phyloP scores from a whole-genome alignment of 2,113 vertebrate genomes.

The Thalassoma bifasciatum region DNA sequence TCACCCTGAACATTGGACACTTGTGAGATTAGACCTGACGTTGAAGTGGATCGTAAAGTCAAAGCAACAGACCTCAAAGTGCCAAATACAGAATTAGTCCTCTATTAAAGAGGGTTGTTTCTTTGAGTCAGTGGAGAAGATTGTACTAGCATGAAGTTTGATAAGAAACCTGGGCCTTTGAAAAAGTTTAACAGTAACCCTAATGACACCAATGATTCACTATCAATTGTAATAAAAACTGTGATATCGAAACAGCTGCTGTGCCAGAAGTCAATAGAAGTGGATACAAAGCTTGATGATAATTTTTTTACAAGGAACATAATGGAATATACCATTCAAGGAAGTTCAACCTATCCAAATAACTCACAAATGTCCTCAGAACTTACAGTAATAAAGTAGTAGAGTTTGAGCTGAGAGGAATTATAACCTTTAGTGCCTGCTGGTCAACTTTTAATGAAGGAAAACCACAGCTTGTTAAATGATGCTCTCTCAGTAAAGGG shows the following conservation, averaged over 20 bases:
- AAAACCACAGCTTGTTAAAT: conserved; percentile 25
- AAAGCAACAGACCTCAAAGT: conserved; percentile 26
- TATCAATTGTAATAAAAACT: background rate
- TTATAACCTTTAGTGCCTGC: conserved; percentile 38
- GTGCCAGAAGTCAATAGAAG: background rate
- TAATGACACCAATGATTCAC: background rate
- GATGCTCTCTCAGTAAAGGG: background rate
- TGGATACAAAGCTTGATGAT: background rate
- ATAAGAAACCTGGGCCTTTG: background rate
- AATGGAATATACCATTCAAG: background rate
- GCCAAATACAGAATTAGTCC: conserved; percentile 7
- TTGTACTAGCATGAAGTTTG: background rate
- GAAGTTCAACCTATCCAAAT: conserved; percentile 26
- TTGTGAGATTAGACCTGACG: conserved; percentile 60
- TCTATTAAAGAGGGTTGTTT: background rate
- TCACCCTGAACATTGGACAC: conserved; percentile 76
- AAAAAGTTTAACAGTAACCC: background rate
- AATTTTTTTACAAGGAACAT: conserved; percentile 16
- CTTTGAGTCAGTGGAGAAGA: background rate
- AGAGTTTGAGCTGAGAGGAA: background rate
- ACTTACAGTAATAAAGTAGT: conserved; percentile 21
- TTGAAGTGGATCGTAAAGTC: conserved; percentile 60
- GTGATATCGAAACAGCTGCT: background rate
- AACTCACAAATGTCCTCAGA: conserved; percentile 47
- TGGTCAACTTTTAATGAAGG: conserved; percentile 48